These are phyloP conservation scores for Xestia ashworthii DNA, from an alignment of 2,888 invertebrate species.

Conservation along the genomic window DNA sequence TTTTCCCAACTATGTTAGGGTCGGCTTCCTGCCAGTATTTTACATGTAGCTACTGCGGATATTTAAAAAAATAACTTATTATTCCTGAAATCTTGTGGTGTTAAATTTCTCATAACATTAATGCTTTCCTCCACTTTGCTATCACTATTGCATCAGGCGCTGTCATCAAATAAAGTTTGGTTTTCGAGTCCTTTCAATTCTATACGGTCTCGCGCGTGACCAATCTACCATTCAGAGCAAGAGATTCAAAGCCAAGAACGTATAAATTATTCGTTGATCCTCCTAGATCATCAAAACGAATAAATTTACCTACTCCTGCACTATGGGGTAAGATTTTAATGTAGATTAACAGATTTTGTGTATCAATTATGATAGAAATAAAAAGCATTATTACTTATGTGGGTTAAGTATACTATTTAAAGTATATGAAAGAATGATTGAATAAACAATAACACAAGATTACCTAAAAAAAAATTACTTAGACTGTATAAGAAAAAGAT, in stretches of 20 bases:
- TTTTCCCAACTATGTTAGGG: too few species aligned
- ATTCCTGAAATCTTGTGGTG: background rate
- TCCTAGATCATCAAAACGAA: slow-evolving; percentile 11
- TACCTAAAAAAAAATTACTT: too few species aligned
- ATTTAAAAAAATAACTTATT: too few species aligned
- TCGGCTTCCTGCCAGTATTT: too few species aligned
- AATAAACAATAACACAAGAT: too few species aligned
- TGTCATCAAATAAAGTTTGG: slow-evolving; percentile 33
- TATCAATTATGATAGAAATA: too few species aligned
- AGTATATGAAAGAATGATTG: too few species aligned
- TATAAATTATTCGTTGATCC: slow-evolving; percentile 42
- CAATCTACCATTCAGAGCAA: slow-evolving; percentile 52
- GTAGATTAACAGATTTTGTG: too few species aligned
- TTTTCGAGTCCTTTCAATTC: slow-evolving; percentile 18
- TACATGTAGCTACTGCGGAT: too few species aligned
- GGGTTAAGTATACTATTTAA: too few species aligned
- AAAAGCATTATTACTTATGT: too few species aligned
- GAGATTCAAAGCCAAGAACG: slow-evolving; percentile 41
- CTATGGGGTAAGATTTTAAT: background rate
- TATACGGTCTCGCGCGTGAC: slow-evolving; percentile 50
- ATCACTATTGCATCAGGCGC: slow-evolving; percentile 45
- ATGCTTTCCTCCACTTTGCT: slow-evolving; percentile 28
- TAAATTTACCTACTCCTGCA: background rate
- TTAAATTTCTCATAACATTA: slow-evolving; percentile 23
- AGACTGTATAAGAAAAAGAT: too few species aligned